Conservation (phyloP, 2,888 invertebrate genomes). For the Tethea ocularis region DNA sequence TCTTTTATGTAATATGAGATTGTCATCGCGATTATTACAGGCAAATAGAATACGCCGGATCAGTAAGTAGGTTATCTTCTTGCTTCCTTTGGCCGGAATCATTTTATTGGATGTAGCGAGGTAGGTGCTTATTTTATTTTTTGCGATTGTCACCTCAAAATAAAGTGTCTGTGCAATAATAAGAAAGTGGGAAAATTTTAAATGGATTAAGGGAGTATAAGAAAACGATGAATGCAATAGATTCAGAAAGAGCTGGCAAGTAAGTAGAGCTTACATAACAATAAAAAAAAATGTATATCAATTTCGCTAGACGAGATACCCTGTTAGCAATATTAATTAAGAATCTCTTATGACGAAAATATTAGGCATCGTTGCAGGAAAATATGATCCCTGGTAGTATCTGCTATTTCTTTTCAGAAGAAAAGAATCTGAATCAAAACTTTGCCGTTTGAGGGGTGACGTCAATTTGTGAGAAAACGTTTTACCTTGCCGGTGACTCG, state of each 20-base stretch:
- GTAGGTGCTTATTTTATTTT: conserved; percentile 44
- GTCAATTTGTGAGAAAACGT: conserved; percentile 71
- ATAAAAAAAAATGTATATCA: too few relatives aligned
- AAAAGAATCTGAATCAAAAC: conserved; percentile 65
- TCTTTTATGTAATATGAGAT: conserved; percentile 84
- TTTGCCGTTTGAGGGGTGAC: conserved; percentile 65
- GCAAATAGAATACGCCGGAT: conserved; percentile 83
- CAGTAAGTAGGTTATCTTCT: conserved; percentile 82
- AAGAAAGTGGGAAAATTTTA: neutral
- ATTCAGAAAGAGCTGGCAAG: too few relatives aligned
- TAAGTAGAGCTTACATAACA: too few relatives aligned
- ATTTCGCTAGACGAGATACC: neutral
- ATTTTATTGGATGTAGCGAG: conserved; percentile 77
- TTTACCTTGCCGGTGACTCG: conserved; percentile 57
- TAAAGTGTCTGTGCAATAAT: neutral
- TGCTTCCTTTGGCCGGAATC: conserved; percentile 78
- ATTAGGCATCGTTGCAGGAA: too few relatives aligned
- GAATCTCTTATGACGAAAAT: neutral
- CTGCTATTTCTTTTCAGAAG: conserved; percentile 26
- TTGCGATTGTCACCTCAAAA: conserved; percentile 45
- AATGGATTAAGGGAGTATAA: neutral
- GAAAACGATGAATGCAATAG: neutral
- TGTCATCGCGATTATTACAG: conserved; percentile 84
- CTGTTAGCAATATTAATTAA: neutral
- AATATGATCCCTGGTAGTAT: neutral